phyloP scores from a whole-genome alignment of 2,797 vertebrate genomes.

The Thalassophryne amazonica region DNA sequence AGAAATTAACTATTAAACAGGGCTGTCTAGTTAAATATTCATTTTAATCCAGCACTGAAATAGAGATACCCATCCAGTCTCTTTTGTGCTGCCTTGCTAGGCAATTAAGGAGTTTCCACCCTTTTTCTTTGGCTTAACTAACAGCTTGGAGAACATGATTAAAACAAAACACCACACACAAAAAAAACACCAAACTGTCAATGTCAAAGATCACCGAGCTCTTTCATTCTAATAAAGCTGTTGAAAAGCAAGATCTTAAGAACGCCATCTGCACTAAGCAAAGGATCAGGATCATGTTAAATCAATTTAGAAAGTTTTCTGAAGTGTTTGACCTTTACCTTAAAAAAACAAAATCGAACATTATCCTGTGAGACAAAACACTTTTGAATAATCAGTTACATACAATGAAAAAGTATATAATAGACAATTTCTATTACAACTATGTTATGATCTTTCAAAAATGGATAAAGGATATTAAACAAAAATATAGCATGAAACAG shows the following conservation, averaged over 20 bases:
- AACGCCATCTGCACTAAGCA: conserved; percentile 27
- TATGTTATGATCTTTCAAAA: too few species aligned
- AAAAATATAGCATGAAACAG: background rate
- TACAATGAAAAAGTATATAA: conserved; percentile 33
- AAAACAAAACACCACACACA: conserved; percentile 33
- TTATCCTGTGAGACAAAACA: conserved; percentile 9
- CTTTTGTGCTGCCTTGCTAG: conserved; percentile 30
- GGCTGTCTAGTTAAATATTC: conserved; percentile 77
- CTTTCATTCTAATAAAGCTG: conserved; percentile 65
- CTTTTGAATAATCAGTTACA: conserved; percentile 36
- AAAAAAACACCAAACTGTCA: conserved; percentile 23
- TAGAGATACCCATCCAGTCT: conserved; percentile 48
- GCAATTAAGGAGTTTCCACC: conserved; percentile 62
- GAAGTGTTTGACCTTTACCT: conserved; percentile 46
- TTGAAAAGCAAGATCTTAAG: conserved; percentile 50
- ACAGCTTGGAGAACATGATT: conserved; percentile 45
- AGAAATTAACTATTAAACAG: conserved; percentile 80
- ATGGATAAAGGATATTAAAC: too few species aligned
- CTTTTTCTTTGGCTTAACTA: conserved; percentile 31
- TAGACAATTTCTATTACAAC: too few species aligned
- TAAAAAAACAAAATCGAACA: conserved; percentile 10
- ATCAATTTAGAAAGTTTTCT: conserved; percentile 25
- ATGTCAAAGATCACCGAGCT: conserved; percentile 53
- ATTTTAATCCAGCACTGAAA: conserved; percentile 64
- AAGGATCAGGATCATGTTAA: conserved; percentile 37